Percentiles rank a stretch among this genome's conserved stretches.
phyloP scores from a whole-genome alignment of 1,140 invertebrate species.

The Drosophila ironensis region DNA sequence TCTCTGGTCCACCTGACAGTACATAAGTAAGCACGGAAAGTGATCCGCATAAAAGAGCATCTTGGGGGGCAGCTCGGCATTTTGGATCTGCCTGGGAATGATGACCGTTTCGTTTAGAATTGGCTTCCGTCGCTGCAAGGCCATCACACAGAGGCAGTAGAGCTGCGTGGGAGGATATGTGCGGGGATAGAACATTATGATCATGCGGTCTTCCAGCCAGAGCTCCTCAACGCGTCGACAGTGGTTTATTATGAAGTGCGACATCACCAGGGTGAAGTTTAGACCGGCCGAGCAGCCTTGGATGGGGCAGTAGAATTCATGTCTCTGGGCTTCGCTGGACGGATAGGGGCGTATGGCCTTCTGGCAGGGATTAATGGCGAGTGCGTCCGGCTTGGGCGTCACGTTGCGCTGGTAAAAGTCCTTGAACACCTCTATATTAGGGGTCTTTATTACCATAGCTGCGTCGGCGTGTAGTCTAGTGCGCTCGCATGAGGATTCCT shows the following conservation, averaged over 20 bases:
- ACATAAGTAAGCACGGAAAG: slow-evolving; percentile 10
- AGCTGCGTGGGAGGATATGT: background rate
- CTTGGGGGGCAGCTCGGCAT: background rate
- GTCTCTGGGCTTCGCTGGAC: accelerated
- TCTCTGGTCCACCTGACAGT: background rate
- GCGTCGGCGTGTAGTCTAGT: accelerated
- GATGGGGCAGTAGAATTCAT: background rate
- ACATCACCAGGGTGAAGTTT: background rate
- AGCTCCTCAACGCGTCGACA: slow-evolving; percentile 18
- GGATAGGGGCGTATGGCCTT: background rate
- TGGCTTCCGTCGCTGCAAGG: background rate
- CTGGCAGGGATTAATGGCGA: background rate
- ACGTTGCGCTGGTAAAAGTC: background rate
- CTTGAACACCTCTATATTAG: slow-evolving; percentile 1
- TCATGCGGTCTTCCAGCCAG: slow-evolving; percentile 13
- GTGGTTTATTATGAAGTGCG: slow-evolving; percentile 16
- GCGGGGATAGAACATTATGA: background rate
- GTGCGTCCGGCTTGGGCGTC: slow-evolving; percentile 4
- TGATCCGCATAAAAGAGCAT: slow-evolving; percentile 13
- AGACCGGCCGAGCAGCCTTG: background rate
- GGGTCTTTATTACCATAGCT: background rate
- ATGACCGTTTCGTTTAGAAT: background rate
- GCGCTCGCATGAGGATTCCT: background rate
- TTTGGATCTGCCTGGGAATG: background rate
- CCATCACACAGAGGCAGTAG: slow-evolving; percentile 6